phyloP scores from a whole-genome alignment of 2,113 vertebrate species.

The Microcebus ravelobensis region DNA sequence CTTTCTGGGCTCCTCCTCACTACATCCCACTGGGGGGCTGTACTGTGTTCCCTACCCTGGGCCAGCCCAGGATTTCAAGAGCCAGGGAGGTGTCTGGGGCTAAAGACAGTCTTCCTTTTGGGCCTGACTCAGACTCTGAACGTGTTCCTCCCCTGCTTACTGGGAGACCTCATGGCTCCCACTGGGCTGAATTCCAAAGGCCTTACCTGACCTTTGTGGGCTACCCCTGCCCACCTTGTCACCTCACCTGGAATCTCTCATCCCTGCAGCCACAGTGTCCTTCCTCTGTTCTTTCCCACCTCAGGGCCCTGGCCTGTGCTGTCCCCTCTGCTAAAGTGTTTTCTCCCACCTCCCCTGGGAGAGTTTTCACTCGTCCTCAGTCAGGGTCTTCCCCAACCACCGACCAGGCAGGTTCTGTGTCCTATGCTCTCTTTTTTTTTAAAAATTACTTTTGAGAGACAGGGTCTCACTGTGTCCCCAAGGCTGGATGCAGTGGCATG shows the following conservation, averaged over 20 bases:
- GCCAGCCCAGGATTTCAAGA: neutral
- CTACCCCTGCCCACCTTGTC: neutral
- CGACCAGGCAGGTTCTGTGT: neutral
- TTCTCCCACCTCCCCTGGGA: neutral
- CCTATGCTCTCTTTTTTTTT: too few species aligned
- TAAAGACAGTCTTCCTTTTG: neutral
- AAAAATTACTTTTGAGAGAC: too few species aligned
- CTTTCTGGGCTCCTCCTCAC: neutral
- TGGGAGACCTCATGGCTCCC: neutral
- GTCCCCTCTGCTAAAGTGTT: neutral
- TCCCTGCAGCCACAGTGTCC: neutral
- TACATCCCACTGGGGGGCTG: neutral
- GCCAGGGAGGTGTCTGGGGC: accelerated
- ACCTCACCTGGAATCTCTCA: neutral
- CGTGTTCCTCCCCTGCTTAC: neutral
- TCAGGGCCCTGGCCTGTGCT: neutral
- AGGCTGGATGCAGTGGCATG: too few species aligned
- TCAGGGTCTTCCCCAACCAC: too few species aligned
- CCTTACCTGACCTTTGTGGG: neutral
- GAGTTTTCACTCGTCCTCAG: neutral
- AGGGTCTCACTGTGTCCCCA: too few species aligned
- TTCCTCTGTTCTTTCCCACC: neutral
- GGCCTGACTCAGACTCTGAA: neutral
- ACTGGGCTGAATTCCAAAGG: neutral
- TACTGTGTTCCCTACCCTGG: neutral